Conservation (phyloP, 2,888 invertebrate species). For the Drosophila suboccidentalis region DNA sequence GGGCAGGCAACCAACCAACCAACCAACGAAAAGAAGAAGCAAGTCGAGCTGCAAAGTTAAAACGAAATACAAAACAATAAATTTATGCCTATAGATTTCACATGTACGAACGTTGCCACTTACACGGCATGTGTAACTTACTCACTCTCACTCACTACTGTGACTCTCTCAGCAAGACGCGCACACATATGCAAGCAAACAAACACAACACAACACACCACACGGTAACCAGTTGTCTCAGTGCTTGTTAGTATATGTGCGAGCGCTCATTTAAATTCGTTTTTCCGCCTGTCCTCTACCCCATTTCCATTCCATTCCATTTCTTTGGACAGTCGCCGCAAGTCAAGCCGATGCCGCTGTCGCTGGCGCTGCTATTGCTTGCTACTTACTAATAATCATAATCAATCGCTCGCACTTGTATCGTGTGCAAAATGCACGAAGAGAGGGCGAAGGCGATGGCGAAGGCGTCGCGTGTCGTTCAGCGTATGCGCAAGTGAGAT, state of each 20-base stretch:
- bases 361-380: constrained; percentile 37
- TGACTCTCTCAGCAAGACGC: constrained; percentile 32
- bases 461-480: constrained; percentile 29
- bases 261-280: constrained; percentile 75
- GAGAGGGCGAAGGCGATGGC: constrained; percentile 26
- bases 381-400: constrained; percentile 79
- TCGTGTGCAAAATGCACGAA: constrained; percentile 69
- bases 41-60: constrained; percentile 47
- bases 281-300: constrained; percentile 65
- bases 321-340: constrained; percentile 60
- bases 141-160: constrained; percentile 40
- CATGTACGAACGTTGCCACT: constrained; percentile 69
- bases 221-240: constrained; percentile 52
- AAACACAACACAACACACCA: constrained; percentile 14
- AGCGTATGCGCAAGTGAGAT: constrained; percentile 48
- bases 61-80: constrained; percentile 75
- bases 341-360: constrained; percentile 49
- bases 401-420: constrained; percentile 80
- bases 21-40: constrained; percentile 24
- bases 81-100: constrained; percentile 80
- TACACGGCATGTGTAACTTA: constrained; percentile 58
- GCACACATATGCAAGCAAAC: constrained; percentile 16
- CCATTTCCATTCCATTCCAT: constrained; percentile 45
- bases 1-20: background rate
- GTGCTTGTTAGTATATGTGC: constrained; percentile 27